phyloP scores from a whole-genome alignment of 2,797 vertebrate genomes.

The Columba guinea region DNA sequence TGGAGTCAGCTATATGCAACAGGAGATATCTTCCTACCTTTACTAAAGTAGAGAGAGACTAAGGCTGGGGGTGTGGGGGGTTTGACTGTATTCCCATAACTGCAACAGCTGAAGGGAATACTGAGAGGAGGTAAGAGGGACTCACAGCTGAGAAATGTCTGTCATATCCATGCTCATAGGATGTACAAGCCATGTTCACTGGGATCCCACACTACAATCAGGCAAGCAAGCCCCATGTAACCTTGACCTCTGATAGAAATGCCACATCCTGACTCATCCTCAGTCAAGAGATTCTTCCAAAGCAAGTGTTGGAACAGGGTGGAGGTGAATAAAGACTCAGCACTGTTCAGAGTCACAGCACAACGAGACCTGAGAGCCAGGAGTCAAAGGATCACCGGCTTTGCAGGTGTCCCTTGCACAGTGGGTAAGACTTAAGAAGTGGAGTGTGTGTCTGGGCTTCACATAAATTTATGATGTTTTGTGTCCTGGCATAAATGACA shows the following conservation, averaged over 20 bases:
- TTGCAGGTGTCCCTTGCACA: not conserved
- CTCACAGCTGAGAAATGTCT: not conserved
- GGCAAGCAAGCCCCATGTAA: rapidly evolving
- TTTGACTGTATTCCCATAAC: not conserved
- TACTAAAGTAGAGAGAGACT: not conserved
- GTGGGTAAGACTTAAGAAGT: not conserved
- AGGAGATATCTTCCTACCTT: not conserved
- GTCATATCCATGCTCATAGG: rapidly evolving
- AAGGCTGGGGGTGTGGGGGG: not conserved
- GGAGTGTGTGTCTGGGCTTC: rapidly evolving
- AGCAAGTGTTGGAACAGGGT: not conserved
- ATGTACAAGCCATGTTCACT: not conserved
- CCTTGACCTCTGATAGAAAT: not conserved
- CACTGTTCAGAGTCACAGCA: not conserved
- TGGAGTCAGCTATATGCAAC: not conserved
- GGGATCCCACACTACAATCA: not conserved
- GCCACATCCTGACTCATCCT: not conserved
- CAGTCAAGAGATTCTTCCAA: not conserved
- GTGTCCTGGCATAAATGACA: not conserved
- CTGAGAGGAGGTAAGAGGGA: not conserved
- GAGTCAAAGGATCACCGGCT: not conserved
- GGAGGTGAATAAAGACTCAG: not conserved
- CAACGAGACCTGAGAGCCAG: not conserved
- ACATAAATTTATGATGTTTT: not conserved
- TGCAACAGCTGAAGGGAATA: not conserved